These are phyloP conservation scores for Odontophorus gujanensis DNA, from an alignment of 2,113 vertebrate species.

Conservation along the genomic window DNA sequence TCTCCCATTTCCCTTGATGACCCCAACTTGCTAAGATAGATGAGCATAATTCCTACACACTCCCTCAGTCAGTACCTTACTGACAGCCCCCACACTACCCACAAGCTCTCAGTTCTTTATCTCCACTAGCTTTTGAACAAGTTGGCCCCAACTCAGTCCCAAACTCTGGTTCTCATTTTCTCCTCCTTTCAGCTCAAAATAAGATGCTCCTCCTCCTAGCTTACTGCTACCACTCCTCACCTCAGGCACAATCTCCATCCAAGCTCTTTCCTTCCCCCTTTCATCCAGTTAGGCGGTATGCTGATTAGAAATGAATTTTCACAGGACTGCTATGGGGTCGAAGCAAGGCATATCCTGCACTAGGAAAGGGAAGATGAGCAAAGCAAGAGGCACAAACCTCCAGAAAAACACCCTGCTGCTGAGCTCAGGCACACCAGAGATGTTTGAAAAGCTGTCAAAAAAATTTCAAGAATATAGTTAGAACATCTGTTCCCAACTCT, in stretches of 20 bases:
- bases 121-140: not conserved
- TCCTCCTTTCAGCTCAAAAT: not conserved
- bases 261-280: not conserved
- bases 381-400: not conserved
- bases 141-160: not conserved
- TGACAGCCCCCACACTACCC: rapidly evolving
- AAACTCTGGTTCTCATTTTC: not conserved
- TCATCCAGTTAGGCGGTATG: too few species aligned
- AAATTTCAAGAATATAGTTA: constrained; percentile 33
- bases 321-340: not conserved
- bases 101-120: not conserved
- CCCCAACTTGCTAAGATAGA: not conserved
- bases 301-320: constrained; percentile 49
- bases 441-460: constrained; percentile 47
- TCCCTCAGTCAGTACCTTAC: not conserved
- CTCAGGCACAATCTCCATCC: not conserved
- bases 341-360: not conserved
- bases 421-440: not conserved
- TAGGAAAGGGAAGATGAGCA: not conserved
- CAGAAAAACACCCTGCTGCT: not conserved
- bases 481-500: constrained; percentile 42
- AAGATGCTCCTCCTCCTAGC: not conserved
- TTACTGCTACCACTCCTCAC: not conserved
- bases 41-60: not conserved
- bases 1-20: not conserved